Base-by-base conservation (phyloP, 2,797 vertebrate species). In the Benthosema pterotum region DNA sequence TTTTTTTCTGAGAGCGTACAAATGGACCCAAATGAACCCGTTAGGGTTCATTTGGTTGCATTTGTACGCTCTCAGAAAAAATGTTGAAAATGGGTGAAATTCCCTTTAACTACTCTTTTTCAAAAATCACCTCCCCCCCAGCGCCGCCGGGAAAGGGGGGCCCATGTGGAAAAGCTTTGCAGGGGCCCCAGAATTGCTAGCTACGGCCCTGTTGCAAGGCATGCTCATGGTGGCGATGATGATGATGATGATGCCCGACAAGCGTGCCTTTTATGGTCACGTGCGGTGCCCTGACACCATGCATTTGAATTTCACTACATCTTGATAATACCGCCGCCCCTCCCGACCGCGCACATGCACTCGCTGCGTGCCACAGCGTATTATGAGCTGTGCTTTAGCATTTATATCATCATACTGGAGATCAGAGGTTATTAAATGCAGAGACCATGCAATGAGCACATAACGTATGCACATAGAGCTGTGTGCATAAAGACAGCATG, bases 201-300 rank as follows among this genome's bases (percentile, higher is more conserved):
- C n/a, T n/a, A n/a, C n/a, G n/a, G n/a, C n/a, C n/a, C n/a, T 22
- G 2, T 15, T 14, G 74, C 69, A 66, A 70, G 70, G 69, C 69
- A 42, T 78, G 70, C 68, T 68, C 79, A 46, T 75, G 71, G 79
- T 75, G 83, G n/a, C n/a, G n/a, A n/a, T n/a, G n/a, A n/a, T n/a
- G n/a, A n/a, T n/a, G n/a, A n/a, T n/a, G n/a, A 77, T 72, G 72
- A 71, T 49, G 1, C 28, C 67, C 65, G 14, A 67, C 70, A 67
- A 72, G 52, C 77, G 59, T 46, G 58, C 67, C 55, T n/a, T n/a
- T 28, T 72, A 57, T 57, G 72, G 65, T 85, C 83, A 84, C 79
- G 81, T 78, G 83, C 87, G 79, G 57, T 60, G 2, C 64, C 65
- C 72, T 52, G 68, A 75, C 64, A 71, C 42, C 0, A 45, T 55